Conservation (phyloP, 2,113 vertebrate genomes). For the Lepus timidus region DNA sequence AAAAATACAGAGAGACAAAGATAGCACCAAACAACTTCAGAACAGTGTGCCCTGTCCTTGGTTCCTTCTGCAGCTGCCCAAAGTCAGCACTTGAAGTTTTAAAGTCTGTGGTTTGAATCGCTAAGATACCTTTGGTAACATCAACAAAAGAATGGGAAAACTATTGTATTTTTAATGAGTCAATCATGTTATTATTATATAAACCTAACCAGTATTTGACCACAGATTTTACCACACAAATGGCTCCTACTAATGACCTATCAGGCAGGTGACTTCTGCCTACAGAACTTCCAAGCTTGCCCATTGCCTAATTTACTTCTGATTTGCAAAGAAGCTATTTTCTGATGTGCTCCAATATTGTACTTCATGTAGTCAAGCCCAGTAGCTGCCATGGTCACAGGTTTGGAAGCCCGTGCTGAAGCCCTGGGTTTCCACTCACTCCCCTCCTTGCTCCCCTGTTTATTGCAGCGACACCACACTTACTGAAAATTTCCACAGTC, state of each 20-base stretch:
- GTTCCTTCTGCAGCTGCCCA: background rate
- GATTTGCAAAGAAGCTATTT: background rate
- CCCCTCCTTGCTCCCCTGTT: background rate
- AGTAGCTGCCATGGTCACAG: accelerated
- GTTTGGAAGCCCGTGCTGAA: background rate
- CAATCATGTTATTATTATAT: background rate
- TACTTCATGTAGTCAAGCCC: background rate
- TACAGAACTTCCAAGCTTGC: background rate
- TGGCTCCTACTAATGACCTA: background rate
- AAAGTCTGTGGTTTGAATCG: background rate
- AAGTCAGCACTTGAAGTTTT: background rate
- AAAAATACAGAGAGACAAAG: background rate
- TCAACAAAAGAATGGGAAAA: background rate
- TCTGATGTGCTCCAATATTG: background rate
- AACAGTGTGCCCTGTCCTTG: background rate
- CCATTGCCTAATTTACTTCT: background rate
- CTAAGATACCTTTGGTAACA: background rate
- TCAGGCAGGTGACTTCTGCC: background rate
- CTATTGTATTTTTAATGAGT: background rate
- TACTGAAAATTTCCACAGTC: slow-evolving; percentile 90
- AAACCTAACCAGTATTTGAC: background rate
- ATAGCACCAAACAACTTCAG: background rate
- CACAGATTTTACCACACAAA: background rate
- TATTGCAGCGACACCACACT: background rate
- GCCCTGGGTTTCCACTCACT: accelerated